These are phyloP conservation scores for Limnothrissa miodon DNA, from an alignment of 2,113 vertebrate species.

Conservation along the genomic window DNA sequence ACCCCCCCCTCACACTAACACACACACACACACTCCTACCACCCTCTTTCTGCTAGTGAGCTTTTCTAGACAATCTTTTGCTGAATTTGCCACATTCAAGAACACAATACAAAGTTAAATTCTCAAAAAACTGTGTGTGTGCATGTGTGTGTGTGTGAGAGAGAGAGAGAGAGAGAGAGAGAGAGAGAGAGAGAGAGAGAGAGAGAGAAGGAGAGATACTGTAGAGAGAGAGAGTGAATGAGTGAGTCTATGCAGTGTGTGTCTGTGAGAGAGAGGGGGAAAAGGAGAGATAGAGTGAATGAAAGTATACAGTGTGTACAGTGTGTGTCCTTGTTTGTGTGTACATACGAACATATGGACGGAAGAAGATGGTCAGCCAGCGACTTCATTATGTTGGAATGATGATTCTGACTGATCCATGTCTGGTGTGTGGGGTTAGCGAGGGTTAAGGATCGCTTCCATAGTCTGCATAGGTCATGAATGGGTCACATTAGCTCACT, in stretches of 20 bases:
- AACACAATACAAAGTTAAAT: not conserved
- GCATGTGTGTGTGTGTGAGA: not conserved
- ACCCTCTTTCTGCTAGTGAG: not conserved
- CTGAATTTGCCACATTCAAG: not conserved
- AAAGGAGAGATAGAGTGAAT: too few relatives aligned
- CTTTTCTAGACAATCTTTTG: not conserved
- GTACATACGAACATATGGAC: not conserved
- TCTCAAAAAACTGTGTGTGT: not conserved
- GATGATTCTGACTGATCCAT: constrained; percentile 1
- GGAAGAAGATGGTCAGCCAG: not conserved
- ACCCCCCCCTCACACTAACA: not conserved
- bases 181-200: too few relatives aligned
- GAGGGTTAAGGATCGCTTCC: not conserved
- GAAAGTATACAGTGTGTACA: not conserved
- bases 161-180: too few relatives aligned
- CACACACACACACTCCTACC: not conserved
- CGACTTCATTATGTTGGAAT: not conserved
- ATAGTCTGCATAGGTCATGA: not conserved
- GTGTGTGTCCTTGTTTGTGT: not conserved
- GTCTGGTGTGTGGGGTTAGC: not conserved
- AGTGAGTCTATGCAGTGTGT: not conserved
- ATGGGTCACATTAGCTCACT: not conserved
- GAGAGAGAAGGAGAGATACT: too few relatives aligned
- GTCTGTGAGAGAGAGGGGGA: not conserved
- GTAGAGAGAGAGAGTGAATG: too few relatives aligned